Percentiles rank a stretch among this genome's conserved stretches.
These are phyloP conservation scores for Amblyteles armatorius DNA, from an alignment of 2,888 invertebrate species.

Conservation along the genomic window DNA sequence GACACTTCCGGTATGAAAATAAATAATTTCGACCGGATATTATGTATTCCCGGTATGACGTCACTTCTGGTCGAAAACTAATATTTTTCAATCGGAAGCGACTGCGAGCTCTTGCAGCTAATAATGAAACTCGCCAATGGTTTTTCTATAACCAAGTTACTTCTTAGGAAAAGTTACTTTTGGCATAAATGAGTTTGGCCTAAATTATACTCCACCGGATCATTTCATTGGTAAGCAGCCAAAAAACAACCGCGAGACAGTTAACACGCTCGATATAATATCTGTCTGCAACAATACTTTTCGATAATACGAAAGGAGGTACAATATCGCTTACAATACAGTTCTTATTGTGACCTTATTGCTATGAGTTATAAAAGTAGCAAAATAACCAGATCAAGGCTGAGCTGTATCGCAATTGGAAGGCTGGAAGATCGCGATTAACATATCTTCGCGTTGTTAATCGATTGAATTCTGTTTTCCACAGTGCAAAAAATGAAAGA, in stretches of 20 bases:
- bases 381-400: conserved; percentile 84
- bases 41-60: no score
- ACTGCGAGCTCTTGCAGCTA: no score
- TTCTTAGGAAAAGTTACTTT: no score
- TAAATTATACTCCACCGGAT: no score
- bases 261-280: conserved; percentile 29
- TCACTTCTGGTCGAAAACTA: no score
- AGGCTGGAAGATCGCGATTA: conserved; percentile 73
- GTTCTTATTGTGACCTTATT: conserved; percentile 66
- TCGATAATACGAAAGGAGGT: conserved; percentile 49
- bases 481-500: conserved; percentile 58
- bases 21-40: no score
- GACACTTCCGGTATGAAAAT: no score
- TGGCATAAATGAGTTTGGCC: no score
- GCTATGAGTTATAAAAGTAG: conserved; percentile 82
- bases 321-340: conserved; percentile 47
- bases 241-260: conserved; percentile 15
- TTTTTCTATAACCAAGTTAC: no score
- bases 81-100: no score
- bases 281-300: conserved; percentile 37
- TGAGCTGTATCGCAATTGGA: conserved; percentile 77
- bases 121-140: no score
- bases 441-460: conserved; percentile 59
- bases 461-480: conserved; percentile 44
- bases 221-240: conserved; percentile 16